Evolutionary conservation across 1,140 invertebrate genomes (phyloP).

Genomic region (Trypoxylus dichotomus): DNA sequence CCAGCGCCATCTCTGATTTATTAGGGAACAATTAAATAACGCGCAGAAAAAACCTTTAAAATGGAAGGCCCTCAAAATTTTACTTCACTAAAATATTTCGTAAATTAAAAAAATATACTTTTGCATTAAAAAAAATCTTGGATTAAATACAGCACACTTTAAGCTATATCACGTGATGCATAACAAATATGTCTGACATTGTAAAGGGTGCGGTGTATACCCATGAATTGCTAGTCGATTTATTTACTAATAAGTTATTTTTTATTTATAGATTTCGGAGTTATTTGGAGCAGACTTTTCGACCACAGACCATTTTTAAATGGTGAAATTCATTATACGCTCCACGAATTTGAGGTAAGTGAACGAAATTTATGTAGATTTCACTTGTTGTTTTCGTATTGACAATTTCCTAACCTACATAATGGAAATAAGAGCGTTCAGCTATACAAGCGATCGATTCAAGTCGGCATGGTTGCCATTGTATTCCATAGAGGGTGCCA

Average conservation of each 20-base stretch:
- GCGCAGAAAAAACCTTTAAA: too few species aligned
- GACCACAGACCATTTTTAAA: slow-evolving; percentile 81
- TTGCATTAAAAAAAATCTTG: background rate
- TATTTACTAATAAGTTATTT: slow-evolving; percentile 20
- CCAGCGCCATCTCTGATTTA: too few species aligned
- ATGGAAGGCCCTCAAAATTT: too few species aligned
- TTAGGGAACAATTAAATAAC: too few species aligned
- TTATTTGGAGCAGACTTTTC: slow-evolving; percentile 81
- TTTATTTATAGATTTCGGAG: slow-evolving; percentile 68
- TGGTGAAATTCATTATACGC: slow-evolving; percentile 80
- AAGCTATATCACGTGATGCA: background rate
- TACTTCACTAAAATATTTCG: background rate
- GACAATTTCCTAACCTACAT: slow-evolving; percentile 30
- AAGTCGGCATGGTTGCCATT: background rate
- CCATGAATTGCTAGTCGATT: slow-evolving; percentile 14
- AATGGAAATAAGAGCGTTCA: background rate
- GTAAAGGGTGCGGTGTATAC: slow-evolving; percentile 38
- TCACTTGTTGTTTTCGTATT: slow-evolving; percentile 12
- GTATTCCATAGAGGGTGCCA: background rate
- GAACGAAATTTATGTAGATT: slow-evolving; percentile 31
- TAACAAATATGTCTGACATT: slow-evolving; percentile 38
- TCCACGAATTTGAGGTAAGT: slow-evolving; percentile 80
- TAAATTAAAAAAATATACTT: background rate
- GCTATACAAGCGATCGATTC: background rate
- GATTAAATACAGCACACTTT: background rate